A percentile compares a stretch with the other conserved stretches of the same genome.
Conservation (phyloP, 2,888 invertebrate genomes). For the Trachelus tabidus region DNA sequence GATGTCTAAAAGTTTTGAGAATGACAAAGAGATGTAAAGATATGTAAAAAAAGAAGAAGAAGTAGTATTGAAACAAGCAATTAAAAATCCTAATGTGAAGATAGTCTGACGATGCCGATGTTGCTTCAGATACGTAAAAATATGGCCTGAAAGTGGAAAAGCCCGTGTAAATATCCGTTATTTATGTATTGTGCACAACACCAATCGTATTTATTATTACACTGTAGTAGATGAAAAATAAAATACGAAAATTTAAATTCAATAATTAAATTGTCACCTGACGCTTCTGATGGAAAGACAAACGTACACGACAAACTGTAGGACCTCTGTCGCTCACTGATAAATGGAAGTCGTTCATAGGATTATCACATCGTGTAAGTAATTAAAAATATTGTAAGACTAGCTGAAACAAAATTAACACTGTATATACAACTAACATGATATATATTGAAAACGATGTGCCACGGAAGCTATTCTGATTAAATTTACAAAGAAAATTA, state of each 20-base stretch:
- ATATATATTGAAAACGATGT: not conserved
- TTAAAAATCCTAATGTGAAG: slow-evolving; percentile 22
- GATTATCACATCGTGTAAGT: not conserved
- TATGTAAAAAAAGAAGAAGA: slow-evolving; percentile 46
- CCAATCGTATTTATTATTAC: slow-evolving; percentile 60
- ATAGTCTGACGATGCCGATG: slow-evolving; percentile 39
- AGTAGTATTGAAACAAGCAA: slow-evolving; percentile 29
- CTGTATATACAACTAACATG: not conserved
- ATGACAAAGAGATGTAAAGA: slow-evolving; percentile 50
- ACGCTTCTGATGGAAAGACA: not conserved
- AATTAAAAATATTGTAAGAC: not conserved
- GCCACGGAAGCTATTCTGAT: not conserved
- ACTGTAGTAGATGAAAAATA: slow-evolving; percentile 59
- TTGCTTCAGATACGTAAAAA: slow-evolving; percentile 55
- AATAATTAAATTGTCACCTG: not conserved
- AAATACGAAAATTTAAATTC: slow-evolving; percentile 46
- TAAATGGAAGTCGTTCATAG: not conserved
- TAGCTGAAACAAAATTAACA: not conserved
- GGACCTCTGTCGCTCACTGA: not conserved
- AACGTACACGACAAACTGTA: not conserved
- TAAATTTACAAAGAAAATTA: not conserved
- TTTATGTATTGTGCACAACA: slow-evolving; percentile 57
- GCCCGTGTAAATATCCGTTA: slow-evolving; percentile 60
- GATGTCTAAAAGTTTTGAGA: slow-evolving; percentile 42
- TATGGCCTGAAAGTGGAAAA: slow-evolving; percentile 56